Evolutionary conservation across 2,888 invertebrate genomes (phyloP).

Genomic region (Pseudococcus jackbeardsleyi): DNA sequence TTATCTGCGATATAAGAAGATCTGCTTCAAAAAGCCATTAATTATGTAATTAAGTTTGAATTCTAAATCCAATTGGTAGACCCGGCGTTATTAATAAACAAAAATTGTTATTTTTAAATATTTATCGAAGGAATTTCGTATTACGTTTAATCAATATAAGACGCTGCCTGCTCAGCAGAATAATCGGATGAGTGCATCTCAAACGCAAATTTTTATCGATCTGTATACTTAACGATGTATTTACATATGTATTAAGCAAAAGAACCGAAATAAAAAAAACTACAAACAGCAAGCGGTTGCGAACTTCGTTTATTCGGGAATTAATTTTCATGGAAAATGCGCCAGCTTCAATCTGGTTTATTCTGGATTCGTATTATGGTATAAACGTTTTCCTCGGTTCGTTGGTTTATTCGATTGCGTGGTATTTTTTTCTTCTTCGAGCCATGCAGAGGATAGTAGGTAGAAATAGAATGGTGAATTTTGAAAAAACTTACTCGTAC

Average conservation of each 20-base stretch:
- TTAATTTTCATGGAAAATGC: constrained; percentile 21
- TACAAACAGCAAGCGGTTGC: not conserved
- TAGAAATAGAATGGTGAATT: not conserved
- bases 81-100: no score
- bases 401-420: not conserved
- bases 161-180: not conserved
- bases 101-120: no score
- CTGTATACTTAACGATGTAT: not conserved
- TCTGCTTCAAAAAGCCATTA: no score
- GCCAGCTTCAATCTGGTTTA: not conserved
- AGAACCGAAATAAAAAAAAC: not conserved
- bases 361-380: not conserved
- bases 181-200: not conserved
- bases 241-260: not conserved
- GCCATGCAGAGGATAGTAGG: not conserved
- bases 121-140: no score
- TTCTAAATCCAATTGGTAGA: no score
- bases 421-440: not conserved
- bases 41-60: no score
- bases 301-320: not conserved
- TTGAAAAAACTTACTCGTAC: not conserved
- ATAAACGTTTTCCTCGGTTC: not conserved
- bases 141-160: no score
- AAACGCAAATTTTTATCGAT: not conserved
- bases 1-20: no score